Percentiles rank a stretch among this genome's conserved stretches.
phyloP scores from a whole-genome alignment of 2,113 vertebrate species.

The Nothocercus nigrocapillus region DNA sequence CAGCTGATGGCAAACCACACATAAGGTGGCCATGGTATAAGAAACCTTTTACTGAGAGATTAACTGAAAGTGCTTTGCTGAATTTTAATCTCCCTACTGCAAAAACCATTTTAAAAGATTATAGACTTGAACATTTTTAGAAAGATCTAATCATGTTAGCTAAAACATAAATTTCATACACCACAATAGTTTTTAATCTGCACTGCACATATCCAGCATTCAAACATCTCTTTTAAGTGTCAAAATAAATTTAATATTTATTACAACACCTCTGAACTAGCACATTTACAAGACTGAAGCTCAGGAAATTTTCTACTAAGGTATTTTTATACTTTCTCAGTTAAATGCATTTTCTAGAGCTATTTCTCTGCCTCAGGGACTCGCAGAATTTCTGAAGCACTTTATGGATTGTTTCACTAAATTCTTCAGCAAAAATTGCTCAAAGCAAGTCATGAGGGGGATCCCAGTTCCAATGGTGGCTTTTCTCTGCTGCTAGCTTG shows the following conservation, averaged over 20 bases:
- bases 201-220: conserved; percentile 66
- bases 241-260: conserved; percentile 83
- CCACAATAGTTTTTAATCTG: conserved; percentile 80
- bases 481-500: background rate
- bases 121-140: conserved; percentile 76
- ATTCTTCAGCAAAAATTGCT: background rate
- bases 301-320: conserved; percentile 32
- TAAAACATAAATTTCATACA: conserved; percentile 80
- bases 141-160: conserved; percentile 73
- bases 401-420: conserved; percentile 3
- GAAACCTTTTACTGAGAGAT: background rate
- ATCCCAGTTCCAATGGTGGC: background rate
- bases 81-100: conserved; percentile 77
- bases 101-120: conserved; percentile 79
- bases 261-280: conserved; percentile 74
- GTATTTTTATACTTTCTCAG: background rate
- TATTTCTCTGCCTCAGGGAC: conserved; percentile 25
- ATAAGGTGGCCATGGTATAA: background rate
- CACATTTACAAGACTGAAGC: conserved; percentile 42
- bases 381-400: conserved; percentile 4
- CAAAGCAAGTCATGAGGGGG: background rate
- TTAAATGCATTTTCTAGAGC: conserved; percentile 56
- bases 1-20: background rate
- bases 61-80: conserved; percentile 44
- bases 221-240: conserved; percentile 79